Conservation (phyloP, 2,113 vertebrate species). For the Tachycineta bicolor region DNA sequence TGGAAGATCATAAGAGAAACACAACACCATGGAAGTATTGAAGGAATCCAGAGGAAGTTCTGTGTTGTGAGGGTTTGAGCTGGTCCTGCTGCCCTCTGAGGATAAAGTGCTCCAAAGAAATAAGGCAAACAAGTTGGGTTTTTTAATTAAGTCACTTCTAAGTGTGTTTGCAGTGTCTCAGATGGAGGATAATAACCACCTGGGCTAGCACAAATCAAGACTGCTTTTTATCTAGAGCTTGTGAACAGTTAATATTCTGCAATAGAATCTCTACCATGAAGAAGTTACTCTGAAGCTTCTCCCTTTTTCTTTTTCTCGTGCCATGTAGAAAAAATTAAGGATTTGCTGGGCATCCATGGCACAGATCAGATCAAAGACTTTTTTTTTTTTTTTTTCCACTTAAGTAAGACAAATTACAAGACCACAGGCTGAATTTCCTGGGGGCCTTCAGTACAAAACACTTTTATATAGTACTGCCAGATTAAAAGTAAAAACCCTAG, state of each 20-base stretch:
- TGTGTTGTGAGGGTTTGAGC: neutral
- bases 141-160: neutral
- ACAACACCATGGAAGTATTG: neutral
- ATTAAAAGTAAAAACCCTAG: neutral
- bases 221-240: neutral
- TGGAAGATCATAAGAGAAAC: neutral
- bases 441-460: neutral
- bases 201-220: neutral
- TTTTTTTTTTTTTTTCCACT: neutral
- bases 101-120: neutral
- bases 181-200: neutral
- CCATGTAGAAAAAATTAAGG: neutral
- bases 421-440: neutral
- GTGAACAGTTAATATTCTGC: neutral
- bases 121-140: accelerated
- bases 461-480: neutral
- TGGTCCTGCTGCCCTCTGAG: neutral
- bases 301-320: neutral
- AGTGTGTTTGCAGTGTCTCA: neutral
- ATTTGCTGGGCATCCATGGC: neutral
- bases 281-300: neutral
- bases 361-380: neutral
- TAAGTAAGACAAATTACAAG: neutral
- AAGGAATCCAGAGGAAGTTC: neutral
- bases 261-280: neutral